Percentiles rank a stretch among this genome's conserved stretches.
Evolutionary conservation across 2,888 invertebrate genomes (phyloP).

Genomic region (Anthophora plumipes): DNA sequence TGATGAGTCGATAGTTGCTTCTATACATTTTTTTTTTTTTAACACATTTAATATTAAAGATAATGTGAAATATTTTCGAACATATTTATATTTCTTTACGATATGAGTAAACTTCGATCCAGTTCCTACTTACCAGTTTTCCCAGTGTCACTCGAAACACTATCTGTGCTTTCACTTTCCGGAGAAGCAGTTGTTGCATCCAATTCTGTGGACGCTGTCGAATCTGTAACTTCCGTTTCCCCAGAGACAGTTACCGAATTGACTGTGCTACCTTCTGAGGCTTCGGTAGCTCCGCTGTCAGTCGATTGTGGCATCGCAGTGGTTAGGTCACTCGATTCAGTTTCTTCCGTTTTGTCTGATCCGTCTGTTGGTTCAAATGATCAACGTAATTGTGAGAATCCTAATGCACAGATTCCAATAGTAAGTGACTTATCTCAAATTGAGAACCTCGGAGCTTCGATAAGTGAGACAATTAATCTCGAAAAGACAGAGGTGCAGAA

Average conservation of each 20-base stretch:
- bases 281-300: slow-evolving; percentile 56
- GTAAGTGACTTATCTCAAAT: no score
- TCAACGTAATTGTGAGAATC: no score
- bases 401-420: no score
- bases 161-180: slow-evolving; percentile 64
- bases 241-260: slow-evolving; percentile 53
- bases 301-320: slow-evolving; percentile 34
- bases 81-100: no score
- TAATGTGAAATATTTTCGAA: no score
- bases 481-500: no score
- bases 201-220: slow-evolving; percentile 68
- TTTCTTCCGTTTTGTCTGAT: slow-evolving; percentile 49
- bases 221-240: slow-evolving; percentile 48
- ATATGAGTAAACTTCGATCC: not conserved
- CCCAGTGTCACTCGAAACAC: slow-evolving; percentile 34
- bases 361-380: no score
- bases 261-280: slow-evolving; percentile 66
- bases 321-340: slow-evolving; percentile 60
- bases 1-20: slow-evolving; percentile 2
- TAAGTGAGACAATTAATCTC: no score
- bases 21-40: no score
- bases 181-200: slow-evolving; percentile 66
- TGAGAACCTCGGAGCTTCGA: no score
- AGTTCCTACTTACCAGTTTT: slow-evolving; percentile 44
- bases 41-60: no score